These are phyloP conservation scores for Chydorus sphaericus DNA, from an alignment of 2,888 invertebrate genomes.

Conservation along the genomic window DNA sequence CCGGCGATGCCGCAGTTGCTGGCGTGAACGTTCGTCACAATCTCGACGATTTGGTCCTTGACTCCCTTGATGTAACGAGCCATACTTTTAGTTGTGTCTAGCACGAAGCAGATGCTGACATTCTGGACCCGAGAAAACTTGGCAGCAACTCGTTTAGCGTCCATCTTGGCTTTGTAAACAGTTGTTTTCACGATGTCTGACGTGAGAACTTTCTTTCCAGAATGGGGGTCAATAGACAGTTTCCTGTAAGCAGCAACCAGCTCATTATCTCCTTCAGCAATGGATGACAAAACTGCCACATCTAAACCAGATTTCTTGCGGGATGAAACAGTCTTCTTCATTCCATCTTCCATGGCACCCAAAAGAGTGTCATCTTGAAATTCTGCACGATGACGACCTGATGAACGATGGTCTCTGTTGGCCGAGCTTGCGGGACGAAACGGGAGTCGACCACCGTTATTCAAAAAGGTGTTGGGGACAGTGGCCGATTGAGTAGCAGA, in stretches of 20 bases:
- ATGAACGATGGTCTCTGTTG: background rate
- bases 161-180: background rate
- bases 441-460: too few species aligned
- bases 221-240: background rate
- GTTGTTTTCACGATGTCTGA: background rate
- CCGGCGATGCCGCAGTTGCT: background rate
- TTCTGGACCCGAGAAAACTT: background rate
- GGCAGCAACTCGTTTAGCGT: background rate
- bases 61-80: background rate
- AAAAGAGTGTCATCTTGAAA: background rate
- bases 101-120: background rate
- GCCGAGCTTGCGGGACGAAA: too few species aligned
- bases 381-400: background rate
- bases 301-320: background rate
- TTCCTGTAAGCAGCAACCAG: background rate
- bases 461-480: background rate
- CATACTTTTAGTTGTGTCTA: slow-evolving; percentile 1
- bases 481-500: background rate
- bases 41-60: background rate
- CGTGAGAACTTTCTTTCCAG: background rate
- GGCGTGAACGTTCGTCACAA: background rate
- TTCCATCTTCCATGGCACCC: background rate
- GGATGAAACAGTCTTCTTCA: background rate
- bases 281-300: background rate
- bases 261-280: background rate